Percentiles rank a stretch among this genome's conserved stretches.
phyloP scores from a whole-genome alignment of 2,888 invertebrate species.

The Limnephilus lunatus region DNA sequence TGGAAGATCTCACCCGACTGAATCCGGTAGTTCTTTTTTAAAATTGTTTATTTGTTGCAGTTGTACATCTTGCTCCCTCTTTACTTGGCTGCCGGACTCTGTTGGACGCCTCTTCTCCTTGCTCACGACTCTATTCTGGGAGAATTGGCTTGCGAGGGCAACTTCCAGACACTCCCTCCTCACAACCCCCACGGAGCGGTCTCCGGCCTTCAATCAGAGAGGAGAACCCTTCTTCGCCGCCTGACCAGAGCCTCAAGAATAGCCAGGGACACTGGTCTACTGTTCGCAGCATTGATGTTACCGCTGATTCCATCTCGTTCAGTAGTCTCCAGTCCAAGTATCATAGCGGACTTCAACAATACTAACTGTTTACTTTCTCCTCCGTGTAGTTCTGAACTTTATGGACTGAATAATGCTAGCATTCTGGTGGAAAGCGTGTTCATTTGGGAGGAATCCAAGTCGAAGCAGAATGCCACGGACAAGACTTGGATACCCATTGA shows the following conservation, averaged over 20 bases:
- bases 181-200: conserved; percentile 20
- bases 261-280: conserved; percentile 75
- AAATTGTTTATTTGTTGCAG: conserved; percentile 69
- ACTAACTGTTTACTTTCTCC: conserved; percentile 30
- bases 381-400: conserved; percentile 30
- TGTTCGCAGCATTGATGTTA: conserved; percentile 73
- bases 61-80: conserved; percentile 76
- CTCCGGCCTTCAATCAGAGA: conserved; percentile 31
- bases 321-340: neutral
- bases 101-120: conserved; percentile 78
- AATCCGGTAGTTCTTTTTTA: too few species aligned
- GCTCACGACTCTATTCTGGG: conserved; percentile 79
- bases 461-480: conserved; percentile 46
- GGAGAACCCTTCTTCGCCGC: conserved; percentile 72
- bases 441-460: conserved; percentile 30
- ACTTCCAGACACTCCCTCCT: conserved; percentile 12
- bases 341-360: conserved; percentile 24
- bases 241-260: conserved; percentile 73
- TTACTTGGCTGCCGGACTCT: conserved; percentile 78
- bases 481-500: conserved; percentile 55
- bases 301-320: conserved; percentile 55
- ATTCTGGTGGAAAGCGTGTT: conserved; percentile 43
- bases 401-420: neutral
- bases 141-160: conserved; percentile 75
- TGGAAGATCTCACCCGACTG: too few species aligned